phyloP scores from a whole-genome alignment of 2,797 vertebrate genomes.

The Enteromius radiatus region DNA sequence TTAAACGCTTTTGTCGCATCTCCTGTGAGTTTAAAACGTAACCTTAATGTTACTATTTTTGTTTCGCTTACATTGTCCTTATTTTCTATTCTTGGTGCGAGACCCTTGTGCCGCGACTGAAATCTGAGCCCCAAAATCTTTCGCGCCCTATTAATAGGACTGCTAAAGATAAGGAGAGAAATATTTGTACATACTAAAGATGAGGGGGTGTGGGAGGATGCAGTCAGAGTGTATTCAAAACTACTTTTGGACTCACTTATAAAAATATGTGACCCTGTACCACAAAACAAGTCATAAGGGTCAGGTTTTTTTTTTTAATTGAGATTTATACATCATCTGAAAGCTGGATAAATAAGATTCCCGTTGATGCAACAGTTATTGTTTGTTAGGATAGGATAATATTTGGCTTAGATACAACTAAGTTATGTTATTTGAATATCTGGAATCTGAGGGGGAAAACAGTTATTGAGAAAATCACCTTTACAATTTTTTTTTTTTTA shows the following conservation, averaged over 20 bases:
- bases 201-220: neutral
- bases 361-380: too few relatives aligned
- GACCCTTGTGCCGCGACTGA: constrained; percentile 30
- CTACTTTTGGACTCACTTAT: neutral
- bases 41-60: neutral
- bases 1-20: neutral
- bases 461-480: too few relatives aligned
- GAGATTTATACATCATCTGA: too few relatives aligned
- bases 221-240: neutral
- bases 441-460: too few relatives aligned
- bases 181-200: neutral
- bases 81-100: constrained; percentile 17
- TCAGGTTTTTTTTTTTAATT: too few relatives aligned
- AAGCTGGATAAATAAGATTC: too few relatives aligned
- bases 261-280: neutral
- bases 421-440: too few relatives aligned
- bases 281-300: neutral
- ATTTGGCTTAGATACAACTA: neutral
- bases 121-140: constrained; percentile 17
- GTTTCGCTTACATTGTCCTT: neutral
- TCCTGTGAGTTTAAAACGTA: neutral
- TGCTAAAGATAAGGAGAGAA: constrained; percentile 24
- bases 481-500: too few relatives aligned
- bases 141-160: constrained; percentile 23
- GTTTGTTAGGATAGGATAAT: neutral